phyloP scores from a whole-genome alignment of 2,888 invertebrate genomes.

The Habrosyne pyritoides region DNA sequence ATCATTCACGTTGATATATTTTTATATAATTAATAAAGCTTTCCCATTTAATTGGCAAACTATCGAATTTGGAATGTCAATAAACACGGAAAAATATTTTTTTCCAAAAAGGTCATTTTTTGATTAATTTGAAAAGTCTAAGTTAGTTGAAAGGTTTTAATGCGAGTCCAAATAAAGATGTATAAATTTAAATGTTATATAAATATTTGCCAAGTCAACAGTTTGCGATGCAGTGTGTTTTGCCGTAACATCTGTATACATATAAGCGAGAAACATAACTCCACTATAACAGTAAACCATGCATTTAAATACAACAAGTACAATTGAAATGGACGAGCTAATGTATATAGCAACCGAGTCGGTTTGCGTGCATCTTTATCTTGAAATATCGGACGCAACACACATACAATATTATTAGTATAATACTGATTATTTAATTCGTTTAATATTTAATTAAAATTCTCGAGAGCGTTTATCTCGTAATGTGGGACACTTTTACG shows the following conservation, averaged over 20 bases:
- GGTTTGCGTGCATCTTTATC: slow-evolving; percentile 68
- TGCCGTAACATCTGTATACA: slow-evolving; percentile 25
- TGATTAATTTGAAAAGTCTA: background rate
- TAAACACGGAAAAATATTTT: slow-evolving; percentile 8
- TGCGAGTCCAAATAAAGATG: slow-evolving; percentile 6
- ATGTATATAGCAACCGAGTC: slow-evolving; percentile 43
- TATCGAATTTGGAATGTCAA: slow-evolving; percentile 60
- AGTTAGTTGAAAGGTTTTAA: background rate
- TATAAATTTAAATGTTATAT: slow-evolving; percentile 9
- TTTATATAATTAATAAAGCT: slow-evolving; percentile 65
- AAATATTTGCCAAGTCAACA: slow-evolving; percentile 47
- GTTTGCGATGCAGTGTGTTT: slow-evolving; percentile 49
- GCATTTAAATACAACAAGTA: slow-evolving; percentile 52
- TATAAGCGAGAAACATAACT: slow-evolving; percentile 22
- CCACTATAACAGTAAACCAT: slow-evolving; percentile 45
- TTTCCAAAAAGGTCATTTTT: background rate
- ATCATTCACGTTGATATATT: slow-evolving; percentile 73
- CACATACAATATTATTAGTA: slow-evolving; percentile 78
- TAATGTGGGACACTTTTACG: slow-evolving; percentile 83
- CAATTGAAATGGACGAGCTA: slow-evolving; percentile 42
- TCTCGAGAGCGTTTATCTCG: slow-evolving; percentile 81
- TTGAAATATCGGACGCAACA: slow-evolving; percentile 66
- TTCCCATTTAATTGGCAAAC: slow-evolving; percentile 56
- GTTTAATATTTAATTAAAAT: slow-evolving; percentile 83
- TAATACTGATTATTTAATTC: slow-evolving; percentile 84